Evolutionary conservation across 2,113 vertebrate species (phyloP), one percentile per base, ranked within the genome.

Genomic region (Cyphomyrus plagiostoma): DNA sequence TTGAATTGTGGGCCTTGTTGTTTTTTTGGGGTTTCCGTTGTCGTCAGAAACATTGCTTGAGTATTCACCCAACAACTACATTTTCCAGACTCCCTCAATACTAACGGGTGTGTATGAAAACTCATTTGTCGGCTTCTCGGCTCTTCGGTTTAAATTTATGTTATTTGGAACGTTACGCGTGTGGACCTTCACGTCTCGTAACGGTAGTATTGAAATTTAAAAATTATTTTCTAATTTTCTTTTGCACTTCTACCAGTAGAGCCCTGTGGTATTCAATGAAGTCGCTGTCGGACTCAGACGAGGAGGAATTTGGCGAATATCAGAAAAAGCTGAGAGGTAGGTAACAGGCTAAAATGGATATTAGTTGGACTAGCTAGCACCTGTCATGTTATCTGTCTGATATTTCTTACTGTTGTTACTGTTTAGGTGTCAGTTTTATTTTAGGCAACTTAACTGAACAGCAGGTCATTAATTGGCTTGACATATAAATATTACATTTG

Each of bases 321-420:
- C 93, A 93, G 2, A 96, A 94, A 42, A 92, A 95, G 48, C 89
- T 95, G 39, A 94, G 94, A 91, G 93, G 96, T 96, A 91, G 74
- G 74, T 80, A 42, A 80, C 91, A 90, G 90, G 89, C 8, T 26
- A 26, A 23, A 48, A 45, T 84, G 21, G 9, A 50, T 48, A 23
- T 49, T 86, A 23, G 46, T 30, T 26, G 4, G 21, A 17, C 45
- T 84, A 13, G 39, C 82, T n/a, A n/a, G 82, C 45, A 84, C 42
- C 19, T 84, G 82, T 23, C 42, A 48, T 23, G 45, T 39, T 46
- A 17, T 46, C 21, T 53, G 50, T 35, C 9, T 86, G n/a, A 66
- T 50, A 50, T 50, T 49, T 86, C 23, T 26, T 86, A 26, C 46
- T 7, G 9, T 49, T 11, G 48, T 50, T 48, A 50, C 48, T 86